These are phyloP conservation scores for Morone saxatilis DNA, from an alignment of 2,113 vertebrate species.

Conservation along the genomic window DNA sequence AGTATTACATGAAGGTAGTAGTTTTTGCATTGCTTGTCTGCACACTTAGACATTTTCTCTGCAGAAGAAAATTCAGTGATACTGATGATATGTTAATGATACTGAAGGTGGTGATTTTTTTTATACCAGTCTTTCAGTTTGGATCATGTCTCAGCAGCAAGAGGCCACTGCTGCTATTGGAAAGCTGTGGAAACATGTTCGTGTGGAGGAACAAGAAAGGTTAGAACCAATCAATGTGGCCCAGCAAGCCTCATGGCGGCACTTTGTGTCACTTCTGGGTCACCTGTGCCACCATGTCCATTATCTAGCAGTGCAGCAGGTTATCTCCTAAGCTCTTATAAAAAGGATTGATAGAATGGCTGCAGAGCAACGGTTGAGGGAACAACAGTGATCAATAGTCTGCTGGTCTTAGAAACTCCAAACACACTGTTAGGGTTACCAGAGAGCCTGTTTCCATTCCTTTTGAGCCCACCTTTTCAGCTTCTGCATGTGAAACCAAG, in stretches of 20 bases:
- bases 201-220: constrained; percentile 1
- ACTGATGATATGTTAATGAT: too few relatives aligned
- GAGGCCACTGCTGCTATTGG: background rate
- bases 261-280: constrained; percentile 6
- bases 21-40: background rate
- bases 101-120: background rate
- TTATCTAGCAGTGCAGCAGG: constrained; percentile 7
- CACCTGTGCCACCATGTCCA: background rate
- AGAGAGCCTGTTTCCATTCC: background rate
- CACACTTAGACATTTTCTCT: background rate
- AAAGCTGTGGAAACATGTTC: background rate
- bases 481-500: background rate
- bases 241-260: background rate
- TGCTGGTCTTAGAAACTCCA: constrained; percentile 3
- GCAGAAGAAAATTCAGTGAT: background rate
- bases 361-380: background rate
- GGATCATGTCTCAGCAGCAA: background rate
- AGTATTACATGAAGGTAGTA: too few relatives aligned
- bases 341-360: constrained; percentile 20
- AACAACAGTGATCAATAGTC: constrained; percentile 6
- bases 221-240: background rate
- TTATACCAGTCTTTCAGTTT: background rate
- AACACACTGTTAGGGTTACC: background rate
- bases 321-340: constrained; percentile 36
- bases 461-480: background rate